These are phyloP conservation scores for Pollenia amentaria DNA, from an alignment of 2,888 invertebrate genomes.

Conservation along the genomic window DNA sequence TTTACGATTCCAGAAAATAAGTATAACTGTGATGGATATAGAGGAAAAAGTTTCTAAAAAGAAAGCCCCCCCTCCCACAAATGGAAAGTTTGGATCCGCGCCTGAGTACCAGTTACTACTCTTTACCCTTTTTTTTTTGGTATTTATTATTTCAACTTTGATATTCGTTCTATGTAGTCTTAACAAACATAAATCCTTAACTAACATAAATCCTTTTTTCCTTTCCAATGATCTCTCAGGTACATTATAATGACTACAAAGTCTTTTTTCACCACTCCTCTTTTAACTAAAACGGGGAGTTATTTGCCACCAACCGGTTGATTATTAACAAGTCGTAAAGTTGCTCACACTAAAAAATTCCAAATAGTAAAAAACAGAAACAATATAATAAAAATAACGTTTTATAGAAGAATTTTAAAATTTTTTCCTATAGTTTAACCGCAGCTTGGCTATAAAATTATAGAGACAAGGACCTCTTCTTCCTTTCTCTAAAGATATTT, in stretches of 20 bases:
- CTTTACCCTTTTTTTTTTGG: not conserved
- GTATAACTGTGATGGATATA: no score
- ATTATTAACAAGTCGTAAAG: constrained; percentile 69
- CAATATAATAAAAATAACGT: constrained; percentile 43
- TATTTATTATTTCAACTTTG: constrained; percentile 23
- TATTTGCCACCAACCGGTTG: constrained; percentile 65
- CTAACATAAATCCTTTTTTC: constrained; percentile 71
- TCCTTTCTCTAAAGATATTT: not conserved
- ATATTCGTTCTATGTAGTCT: constrained; percentile 12
- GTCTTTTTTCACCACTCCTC: not conserved
- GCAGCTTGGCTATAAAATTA: constrained; percentile 34
- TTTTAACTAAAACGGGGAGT: constrained; percentile 18
- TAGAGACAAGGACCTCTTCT: not conserved
- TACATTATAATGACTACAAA: constrained; percentile 53
- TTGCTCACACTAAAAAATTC: not conserved
- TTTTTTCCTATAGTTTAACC: constrained; percentile 42
- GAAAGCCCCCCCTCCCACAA: no score
- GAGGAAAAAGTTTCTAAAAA: no score
- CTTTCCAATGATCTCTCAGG: constrained; percentile 70
- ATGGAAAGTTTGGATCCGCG: no score
- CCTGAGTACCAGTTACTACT: not conserved
- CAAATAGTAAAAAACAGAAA: not conserved
- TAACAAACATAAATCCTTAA: constrained; percentile 55
- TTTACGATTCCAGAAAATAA: no score
- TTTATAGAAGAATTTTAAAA: constrained; percentile 41